Evolutionary conservation across 2,797 vertebrate species (phyloP), one percentile per base, ranked within the genome.

Genomic region (Falco columbarius): DNA sequence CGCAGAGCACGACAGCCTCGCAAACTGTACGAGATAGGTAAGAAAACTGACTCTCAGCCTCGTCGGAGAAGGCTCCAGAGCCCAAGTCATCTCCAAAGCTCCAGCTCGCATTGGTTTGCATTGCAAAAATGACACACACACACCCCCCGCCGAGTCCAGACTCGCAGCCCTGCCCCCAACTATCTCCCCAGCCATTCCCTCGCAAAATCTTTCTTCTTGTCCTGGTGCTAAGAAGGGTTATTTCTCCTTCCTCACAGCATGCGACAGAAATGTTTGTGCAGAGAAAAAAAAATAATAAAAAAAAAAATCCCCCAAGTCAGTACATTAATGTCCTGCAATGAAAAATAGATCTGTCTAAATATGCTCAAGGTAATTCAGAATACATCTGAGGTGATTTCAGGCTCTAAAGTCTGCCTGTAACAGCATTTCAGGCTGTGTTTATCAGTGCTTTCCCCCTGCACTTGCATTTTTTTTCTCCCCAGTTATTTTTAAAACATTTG

Each of bases 311-410:
- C 91, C 73, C 85, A 91, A 96, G 95, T 97, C 95, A 95, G 96
- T 95, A 96, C 96, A 98, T 97, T 97, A 97, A 97, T 94, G 96
- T 94, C 92, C 90, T 95, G 95, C 96, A 91, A 98, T 96, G 97
- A 98, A 97, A 97, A 92, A 95, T 94, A 96, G 87, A 89, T 91
- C 94, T 96, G 87, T 97, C 97, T 97, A 97, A 98, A 96, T 95
- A 96, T 62, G 93, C 94, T 97, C 96, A 95, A 95, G 94, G 92
- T 97, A 98, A 96, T 97, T 97, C 96, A 93, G 97, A 96, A 93
- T 92, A 90, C 81, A 96, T 96, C 79, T 94, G 93, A 97, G 94
- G 93, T 91, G 95, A 97, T 97, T 95, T 95, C 93, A 93, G 85
- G 75, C 96, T 94, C 94, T 81, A 94, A 97, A 92, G 70, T 79